phyloP scores from a whole-genome alignment of 2,113 vertebrate genomes.

The Nothoprocta pentlandii region DNA sequence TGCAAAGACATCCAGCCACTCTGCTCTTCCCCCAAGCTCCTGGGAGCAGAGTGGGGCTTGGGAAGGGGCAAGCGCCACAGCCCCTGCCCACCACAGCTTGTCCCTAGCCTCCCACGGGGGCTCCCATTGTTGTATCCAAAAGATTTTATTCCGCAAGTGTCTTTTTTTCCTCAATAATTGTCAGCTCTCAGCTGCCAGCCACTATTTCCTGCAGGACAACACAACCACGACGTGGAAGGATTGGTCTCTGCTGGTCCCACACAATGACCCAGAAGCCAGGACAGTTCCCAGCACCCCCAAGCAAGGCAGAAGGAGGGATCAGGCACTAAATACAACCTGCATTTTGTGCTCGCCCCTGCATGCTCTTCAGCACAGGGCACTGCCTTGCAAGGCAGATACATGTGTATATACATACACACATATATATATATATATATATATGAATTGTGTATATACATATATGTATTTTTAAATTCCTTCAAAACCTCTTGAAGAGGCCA shows the following conservation, averaged over 20 bases:
- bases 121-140: too few species aligned
- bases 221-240: neutral
- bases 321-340: neutral
- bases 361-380: neutral
- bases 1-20: neutral
- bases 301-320: neutral
- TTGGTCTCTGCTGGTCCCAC: neutral
- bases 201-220: neutral
- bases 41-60: neutral
- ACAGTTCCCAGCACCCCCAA: neutral
- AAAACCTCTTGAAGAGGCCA: neutral
- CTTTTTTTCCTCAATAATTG: neutral
- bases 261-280: neutral
- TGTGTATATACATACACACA: too few species aligned
- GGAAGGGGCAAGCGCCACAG: neutral
- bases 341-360: neutral
- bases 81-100: neutral
- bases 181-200: neutral
- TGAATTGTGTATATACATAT: too few species aligned
- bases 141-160: accelerated
- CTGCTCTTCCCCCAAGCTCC: neutral
- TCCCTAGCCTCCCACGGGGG: neutral
- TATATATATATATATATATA: too few species aligned
- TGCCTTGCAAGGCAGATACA: neutral
- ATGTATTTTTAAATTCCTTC: neutral